Evolutionary conservation across 2,113 vertebrate genomes (phyloP).

Genomic region (Pseudopodoces humilis): DNA sequence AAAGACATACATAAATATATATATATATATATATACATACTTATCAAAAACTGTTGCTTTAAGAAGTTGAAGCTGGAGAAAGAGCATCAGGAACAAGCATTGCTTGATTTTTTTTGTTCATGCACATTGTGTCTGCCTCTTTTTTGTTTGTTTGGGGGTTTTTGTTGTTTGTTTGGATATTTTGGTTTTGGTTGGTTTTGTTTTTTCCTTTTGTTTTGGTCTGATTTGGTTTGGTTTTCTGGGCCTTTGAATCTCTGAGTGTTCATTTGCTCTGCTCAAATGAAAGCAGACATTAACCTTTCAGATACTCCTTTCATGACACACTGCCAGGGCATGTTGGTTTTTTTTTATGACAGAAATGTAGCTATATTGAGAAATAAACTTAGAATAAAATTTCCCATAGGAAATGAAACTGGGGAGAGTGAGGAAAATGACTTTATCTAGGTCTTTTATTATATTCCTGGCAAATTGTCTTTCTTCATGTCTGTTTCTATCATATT

Average conservation of each 20-base stretch:
- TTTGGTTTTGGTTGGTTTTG: too few species aligned
- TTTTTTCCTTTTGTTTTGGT: fast-evolving
- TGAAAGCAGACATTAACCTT: not conserved
- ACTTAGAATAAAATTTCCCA: not conserved
- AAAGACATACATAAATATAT: not conserved
- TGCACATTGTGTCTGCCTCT: too few species aligned
- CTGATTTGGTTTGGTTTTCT: not conserved
- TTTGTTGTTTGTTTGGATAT: not conserved
- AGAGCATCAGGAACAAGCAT: not conserved
- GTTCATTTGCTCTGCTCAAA: not conserved
- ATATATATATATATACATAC: not conserved
- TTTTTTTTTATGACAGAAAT: not conserved
- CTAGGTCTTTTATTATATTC: not conserved
- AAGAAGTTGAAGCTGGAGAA: not conserved
- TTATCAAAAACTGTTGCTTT: not conserved
- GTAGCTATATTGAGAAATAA: not conserved
- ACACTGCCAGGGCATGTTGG: not conserved
- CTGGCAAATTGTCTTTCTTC: not conserved
- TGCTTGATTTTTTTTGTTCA: too few species aligned
- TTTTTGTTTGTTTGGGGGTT: not conserved
- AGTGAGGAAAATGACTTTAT: not conserved
- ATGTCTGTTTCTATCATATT: not conserved
- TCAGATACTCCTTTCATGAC: fast-evolving
- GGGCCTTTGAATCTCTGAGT: not conserved
- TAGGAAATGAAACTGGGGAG: not conserved